Percentiles rank a stretch among this genome's conserved stretches.
phyloP scores from a whole-genome alignment of 1,140 invertebrate genomes.

The Hylyphantes graminicola region DNA sequence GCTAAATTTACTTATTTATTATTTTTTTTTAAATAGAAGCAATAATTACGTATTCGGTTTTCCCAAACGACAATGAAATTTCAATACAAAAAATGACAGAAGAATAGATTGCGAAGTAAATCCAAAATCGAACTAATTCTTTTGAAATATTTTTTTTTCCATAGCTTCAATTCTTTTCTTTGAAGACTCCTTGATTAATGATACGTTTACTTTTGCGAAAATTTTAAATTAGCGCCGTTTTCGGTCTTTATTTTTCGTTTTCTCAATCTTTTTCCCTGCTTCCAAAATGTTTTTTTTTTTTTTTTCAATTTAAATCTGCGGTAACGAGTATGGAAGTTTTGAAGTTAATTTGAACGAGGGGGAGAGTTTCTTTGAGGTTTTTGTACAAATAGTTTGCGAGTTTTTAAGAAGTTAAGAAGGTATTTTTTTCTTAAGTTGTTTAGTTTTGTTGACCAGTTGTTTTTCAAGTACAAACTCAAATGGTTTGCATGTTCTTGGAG shows the following conservation, averaged over 20 bases:
- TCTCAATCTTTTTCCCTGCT: conserved; percentile 22
- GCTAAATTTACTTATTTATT: too few species aligned
- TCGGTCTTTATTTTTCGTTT: conserved; percentile 16
- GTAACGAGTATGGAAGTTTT: conserved; percentile 38
- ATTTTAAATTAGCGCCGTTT: conserved; percentile 37
- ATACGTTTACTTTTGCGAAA: conserved; percentile 28
- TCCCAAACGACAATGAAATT: too few species aligned
- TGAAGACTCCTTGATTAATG: conserved; percentile 42
- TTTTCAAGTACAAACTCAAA: background rate
- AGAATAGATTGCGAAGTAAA: conserved; percentile 25
- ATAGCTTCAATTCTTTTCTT: background rate
- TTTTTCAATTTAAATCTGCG: conserved; percentile 8
- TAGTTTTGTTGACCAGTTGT: background rate
- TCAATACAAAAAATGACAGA: background rate
- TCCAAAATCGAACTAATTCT: conserved; percentile 36
- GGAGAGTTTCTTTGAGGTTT: background rate
- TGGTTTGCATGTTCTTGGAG: background rate
- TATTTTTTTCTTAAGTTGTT: background rate
- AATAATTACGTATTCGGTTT: too few species aligned
- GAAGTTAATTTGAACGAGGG: conserved; percentile 26
- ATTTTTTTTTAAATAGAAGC: too few species aligned
- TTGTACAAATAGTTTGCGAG: conserved; percentile 11
- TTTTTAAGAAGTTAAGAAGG: background rate
- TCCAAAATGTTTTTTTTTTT: conserved; percentile 28
- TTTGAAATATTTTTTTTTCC: conserved; percentile 11